phyloP scores from a whole-genome alignment of 2,888 invertebrate species.

The Chloroclystis v-ata region DNA sequence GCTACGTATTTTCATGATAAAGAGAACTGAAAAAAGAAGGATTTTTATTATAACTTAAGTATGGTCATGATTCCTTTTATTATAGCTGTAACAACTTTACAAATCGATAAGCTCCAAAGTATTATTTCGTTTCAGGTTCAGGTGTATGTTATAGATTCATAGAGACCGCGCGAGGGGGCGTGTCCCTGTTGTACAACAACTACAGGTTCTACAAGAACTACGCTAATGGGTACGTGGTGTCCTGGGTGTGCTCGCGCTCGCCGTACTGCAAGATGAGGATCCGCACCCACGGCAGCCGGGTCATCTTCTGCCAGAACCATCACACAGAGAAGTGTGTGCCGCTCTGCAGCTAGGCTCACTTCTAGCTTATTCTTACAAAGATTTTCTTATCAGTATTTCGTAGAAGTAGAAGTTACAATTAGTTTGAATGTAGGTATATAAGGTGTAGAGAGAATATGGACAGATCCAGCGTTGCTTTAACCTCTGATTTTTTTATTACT shows the following conservation, averaged over 20 bases:
- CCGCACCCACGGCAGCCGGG: constrained; percentile 25
- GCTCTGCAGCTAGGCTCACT: background rate
- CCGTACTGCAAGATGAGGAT: constrained; percentile 29
- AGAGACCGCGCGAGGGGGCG: constrained; percentile 28
- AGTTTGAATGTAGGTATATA: too few relatives aligned
- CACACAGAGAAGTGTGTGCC: constrained; percentile 12
- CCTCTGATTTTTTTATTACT: too few relatives aligned
- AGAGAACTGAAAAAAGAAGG: too few relatives aligned
- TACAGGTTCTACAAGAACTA: constrained; percentile 38
- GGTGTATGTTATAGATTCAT: constrained; percentile 27
- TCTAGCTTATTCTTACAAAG: background rate
- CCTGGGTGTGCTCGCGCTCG: constrained; percentile 18
- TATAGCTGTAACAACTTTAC: too few relatives aligned
- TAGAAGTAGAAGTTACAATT: too few relatives aligned
- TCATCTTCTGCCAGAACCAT: constrained; percentile 15
- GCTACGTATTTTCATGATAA: too few relatives aligned
- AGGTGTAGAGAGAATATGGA: too few relatives aligned
- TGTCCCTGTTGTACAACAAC: constrained; percentile 28
- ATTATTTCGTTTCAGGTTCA: constrained; percentile 17
- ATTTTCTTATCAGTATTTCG: too few relatives aligned
- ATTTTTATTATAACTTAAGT: too few relatives aligned
- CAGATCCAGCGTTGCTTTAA: too few relatives aligned
- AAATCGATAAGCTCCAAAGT: too few relatives aligned
- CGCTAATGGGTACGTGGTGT: constrained; percentile 12
- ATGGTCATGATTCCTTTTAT: too few relatives aligned